phyloP scores from a whole-genome alignment of 1,140 invertebrate genomes.

The Drosophila jambulina region DNA sequence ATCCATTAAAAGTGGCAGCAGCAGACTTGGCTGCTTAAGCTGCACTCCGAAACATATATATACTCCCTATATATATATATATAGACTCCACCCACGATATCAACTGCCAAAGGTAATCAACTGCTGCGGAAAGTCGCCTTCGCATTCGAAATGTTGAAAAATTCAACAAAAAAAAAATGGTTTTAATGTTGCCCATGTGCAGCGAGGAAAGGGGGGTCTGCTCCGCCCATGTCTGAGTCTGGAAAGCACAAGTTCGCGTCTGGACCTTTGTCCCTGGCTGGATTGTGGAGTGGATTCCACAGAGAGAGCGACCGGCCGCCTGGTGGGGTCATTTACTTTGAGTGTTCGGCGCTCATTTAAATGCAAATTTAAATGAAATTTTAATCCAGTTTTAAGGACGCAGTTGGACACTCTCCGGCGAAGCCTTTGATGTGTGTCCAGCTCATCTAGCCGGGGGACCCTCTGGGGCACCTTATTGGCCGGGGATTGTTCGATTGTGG shows the following conservation, averaged over 20 bases:
- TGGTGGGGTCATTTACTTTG: slow-evolving; percentile 71
- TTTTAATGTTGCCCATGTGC: slow-evolving; percentile 78
- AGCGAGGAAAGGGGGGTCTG: not conserved
- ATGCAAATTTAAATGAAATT: slow-evolving; percentile 85
- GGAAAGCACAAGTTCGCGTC: slow-evolving; percentile 49
- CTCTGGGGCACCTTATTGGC: slow-evolving; percentile 13
- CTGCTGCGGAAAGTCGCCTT: slow-evolving; percentile 38
- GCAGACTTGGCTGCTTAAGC: slow-evolving; percentile 60
- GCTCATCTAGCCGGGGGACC: slow-evolving; percentile 17
- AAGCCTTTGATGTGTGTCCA: slow-evolving; percentile 67
- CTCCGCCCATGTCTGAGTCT: slow-evolving; percentile 29
- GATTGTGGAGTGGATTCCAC: slow-evolving; percentile 22
- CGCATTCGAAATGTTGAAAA: slow-evolving; percentile 32
- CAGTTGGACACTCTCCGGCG: slow-evolving; percentile 39
- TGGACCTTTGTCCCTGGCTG: slow-evolving; percentile 61
- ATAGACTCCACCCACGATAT: slow-evolving; percentile 36
- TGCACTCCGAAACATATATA: slow-evolving; percentile 10
- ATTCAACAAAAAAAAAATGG: slow-evolving; percentile 32
- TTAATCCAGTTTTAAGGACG: slow-evolving; percentile 81
- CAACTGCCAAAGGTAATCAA: slow-evolving; percentile 80
- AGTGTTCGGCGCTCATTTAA: slow-evolving; percentile 79
- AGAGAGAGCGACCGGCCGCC: slow-evolving; percentile 9
- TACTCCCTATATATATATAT: too few relatives aligned
- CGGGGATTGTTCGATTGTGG: slow-evolving; percentile 21
- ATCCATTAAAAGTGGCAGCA: slow-evolving; percentile 70